phyloP scores from a whole-genome alignment of 2,888 invertebrate species.

The Apoda limacodes region DNA sequence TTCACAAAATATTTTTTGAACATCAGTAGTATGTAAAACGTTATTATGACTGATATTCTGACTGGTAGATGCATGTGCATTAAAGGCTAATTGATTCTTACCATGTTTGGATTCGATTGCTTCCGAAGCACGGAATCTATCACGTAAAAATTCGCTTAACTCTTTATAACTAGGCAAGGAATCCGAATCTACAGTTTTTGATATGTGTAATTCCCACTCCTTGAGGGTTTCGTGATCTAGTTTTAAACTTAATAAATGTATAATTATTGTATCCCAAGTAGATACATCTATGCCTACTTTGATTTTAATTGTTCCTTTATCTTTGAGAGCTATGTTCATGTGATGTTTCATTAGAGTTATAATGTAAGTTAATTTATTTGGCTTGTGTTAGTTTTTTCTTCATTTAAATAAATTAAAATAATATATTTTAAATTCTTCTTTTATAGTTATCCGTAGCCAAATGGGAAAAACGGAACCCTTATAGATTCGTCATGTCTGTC shows the following conservation, averaged over 20 bases:
- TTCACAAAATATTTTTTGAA: no score
- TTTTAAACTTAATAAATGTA: constrained; percentile 14
- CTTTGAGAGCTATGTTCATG: no score
- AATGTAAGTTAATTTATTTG: no score
- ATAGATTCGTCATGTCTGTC: no score
- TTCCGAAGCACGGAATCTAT: constrained; percentile 19
- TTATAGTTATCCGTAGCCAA: no score
- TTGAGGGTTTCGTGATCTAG: constrained; percentile 17
- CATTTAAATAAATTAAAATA: no score
- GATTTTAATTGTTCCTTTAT: no score
- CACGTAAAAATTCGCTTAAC: constrained; percentile 16
- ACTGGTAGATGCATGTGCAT: neutral
- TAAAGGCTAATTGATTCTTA: neutral
- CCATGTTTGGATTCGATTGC: constrained; percentile 13
- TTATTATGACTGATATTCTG: constrained; percentile 1
- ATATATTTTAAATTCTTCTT: no score
- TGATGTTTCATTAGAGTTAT: no score
- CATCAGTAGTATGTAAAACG: constrained; percentile 11
- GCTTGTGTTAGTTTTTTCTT: no score
- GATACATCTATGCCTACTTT: constrained; percentile 11
- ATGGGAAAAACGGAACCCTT: no score
- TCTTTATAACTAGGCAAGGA: constrained; percentile 19
- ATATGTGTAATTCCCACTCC: constrained; percentile 17
- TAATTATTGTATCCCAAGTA: constrained; percentile 20
- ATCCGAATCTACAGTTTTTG: constrained; percentile 5